Evolutionary conservation across 2,888 invertebrate species (phyloP).

Genomic region (Lithophane semibrunnea): DNA sequence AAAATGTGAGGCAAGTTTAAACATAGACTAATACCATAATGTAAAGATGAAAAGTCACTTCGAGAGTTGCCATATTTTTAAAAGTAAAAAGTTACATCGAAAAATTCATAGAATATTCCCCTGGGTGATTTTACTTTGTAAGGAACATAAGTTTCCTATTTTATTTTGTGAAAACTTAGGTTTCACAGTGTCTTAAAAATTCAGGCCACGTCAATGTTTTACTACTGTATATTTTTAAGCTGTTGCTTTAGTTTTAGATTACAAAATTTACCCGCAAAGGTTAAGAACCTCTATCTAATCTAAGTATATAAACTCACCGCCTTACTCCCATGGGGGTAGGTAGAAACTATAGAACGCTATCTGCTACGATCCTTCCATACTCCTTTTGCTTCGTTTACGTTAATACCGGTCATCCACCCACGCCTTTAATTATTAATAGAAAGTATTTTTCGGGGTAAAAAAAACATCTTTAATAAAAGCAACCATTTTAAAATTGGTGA

Average conservation of each 20-base stretch:
- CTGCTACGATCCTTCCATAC: background rate
- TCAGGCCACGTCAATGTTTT: constrained; percentile 23
- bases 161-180: constrained; percentile 20
- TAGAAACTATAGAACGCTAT: background rate
- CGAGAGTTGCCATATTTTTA: constrained; percentile 21
- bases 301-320: background rate
- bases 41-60: constrained; percentile 43
- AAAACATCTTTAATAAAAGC: background rate
- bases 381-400: background rate
- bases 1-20: constrained; percentile 38
- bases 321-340: background rate
- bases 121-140: constrained; percentile 4
- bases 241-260: background rate
- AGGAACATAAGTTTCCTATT: constrained; percentile 1
- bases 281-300: background rate
- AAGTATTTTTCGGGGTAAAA: background rate
- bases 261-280: background rate
- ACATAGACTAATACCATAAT: constrained; percentile 50
- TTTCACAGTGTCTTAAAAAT: background rate
- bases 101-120: background rate
- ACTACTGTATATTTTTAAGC: background rate
- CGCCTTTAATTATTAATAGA: too few species aligned
- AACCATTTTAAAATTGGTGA: background rate
- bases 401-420: background rate
- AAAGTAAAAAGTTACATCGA: background rate